These are phyloP conservation scores for Lumbricus terrestris DNA, from an alignment of 2,888 invertebrate genomes.

Conservation along the genomic window DNA sequence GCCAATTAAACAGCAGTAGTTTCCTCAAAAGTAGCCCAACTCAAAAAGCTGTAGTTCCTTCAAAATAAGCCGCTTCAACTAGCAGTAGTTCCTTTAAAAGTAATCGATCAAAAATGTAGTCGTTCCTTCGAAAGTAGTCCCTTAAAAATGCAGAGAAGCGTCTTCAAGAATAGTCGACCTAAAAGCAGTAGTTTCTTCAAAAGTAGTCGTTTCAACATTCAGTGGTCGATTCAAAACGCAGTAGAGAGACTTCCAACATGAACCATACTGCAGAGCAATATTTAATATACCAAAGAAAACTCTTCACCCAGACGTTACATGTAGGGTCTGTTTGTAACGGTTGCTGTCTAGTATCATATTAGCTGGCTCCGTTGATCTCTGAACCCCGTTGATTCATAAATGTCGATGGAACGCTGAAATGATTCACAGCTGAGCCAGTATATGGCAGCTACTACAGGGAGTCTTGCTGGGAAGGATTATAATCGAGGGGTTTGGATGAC, in stretches of 20 bases:
- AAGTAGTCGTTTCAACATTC: background rate
- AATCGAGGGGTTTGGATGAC: background rate
- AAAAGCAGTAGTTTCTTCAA: background rate
- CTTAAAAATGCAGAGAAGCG: too few species aligned
- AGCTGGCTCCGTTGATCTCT: background rate
- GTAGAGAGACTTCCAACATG: background rate
- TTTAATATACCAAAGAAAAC: background rate
- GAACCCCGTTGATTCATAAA: background rate
- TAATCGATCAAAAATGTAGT: background rate
- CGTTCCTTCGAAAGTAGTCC: too few species aligned
- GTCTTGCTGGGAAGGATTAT: background rate
- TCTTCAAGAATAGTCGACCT: too few species aligned
- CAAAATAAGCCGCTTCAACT: background rate
- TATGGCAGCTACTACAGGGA: background rate
- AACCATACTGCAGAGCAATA: background rate
- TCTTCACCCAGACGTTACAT: background rate
- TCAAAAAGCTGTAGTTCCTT: background rate
- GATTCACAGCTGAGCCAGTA: background rate
- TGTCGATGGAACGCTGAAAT: background rate
- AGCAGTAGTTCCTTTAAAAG: background rate
- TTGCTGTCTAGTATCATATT: background rate
- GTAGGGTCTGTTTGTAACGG: background rate
- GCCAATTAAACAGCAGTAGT: background rate
- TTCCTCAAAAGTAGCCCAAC: background rate
- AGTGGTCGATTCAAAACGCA: background rate